phyloP scores from a whole-genome alignment of 2,113 vertebrate species.

The Callipepla californica region DNA sequence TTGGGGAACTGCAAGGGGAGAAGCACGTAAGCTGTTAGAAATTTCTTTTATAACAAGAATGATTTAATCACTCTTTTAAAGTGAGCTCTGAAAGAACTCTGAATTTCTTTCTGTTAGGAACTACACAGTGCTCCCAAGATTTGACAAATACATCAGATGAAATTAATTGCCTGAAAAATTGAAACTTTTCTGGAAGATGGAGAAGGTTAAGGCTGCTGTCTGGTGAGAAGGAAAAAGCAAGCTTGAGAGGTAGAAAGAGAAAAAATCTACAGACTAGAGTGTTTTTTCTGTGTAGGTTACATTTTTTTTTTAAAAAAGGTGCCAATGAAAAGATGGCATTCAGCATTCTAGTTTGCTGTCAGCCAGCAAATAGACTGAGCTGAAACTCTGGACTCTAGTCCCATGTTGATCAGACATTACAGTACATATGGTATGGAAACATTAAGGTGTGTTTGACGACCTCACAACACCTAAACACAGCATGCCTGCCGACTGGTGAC shows the following conservation, averaged over 20 bases:
- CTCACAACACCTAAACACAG: neutral
- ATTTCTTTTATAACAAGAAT: neutral
- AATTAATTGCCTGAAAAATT: neutral
- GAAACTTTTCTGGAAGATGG: neutral
- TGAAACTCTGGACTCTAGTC: neutral
- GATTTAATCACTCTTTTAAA: neutral
- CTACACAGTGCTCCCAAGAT: neutral
- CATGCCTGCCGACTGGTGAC: constrained; percentile 11
- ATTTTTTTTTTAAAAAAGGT: neutral
- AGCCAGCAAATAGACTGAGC: constrained; percentile 26
- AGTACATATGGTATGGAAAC: constrained; percentile 34
- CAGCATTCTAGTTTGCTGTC: neutral
- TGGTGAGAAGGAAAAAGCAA: neutral
- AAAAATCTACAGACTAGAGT: neutral
- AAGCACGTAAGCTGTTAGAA: neutral
- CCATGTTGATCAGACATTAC: neutral
- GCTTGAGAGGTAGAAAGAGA: neutral
- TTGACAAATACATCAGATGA: neutral
- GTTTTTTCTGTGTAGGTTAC: neutral
- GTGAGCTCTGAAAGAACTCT: neutral
- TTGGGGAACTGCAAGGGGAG: neutral
- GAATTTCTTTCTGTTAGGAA: neutral
- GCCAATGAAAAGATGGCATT: neutral
- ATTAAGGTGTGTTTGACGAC: neutral
- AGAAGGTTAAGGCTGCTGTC: neutral